Percentiles rank a stretch among this genome's conserved stretches.
Evolutionary conservation across 2,888 invertebrate species (phyloP).

Genomic region (Drosophila phalerata): DNA sequence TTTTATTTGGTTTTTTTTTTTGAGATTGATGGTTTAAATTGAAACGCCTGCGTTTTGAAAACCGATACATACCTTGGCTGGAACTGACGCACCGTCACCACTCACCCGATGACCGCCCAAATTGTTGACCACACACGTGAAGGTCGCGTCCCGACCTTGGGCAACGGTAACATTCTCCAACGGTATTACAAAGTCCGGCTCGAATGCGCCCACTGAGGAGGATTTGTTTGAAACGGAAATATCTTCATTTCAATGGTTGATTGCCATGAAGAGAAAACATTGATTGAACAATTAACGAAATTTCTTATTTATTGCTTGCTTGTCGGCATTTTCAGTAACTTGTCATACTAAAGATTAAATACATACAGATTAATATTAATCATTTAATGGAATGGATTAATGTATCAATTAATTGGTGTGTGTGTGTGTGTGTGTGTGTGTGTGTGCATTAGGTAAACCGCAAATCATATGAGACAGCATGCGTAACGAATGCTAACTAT

Average conservation of each 20-base stretch:
- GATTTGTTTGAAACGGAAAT: constrained; percentile 84
- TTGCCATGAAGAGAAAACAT: constrained; percentile 75
- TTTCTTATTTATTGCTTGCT: constrained; percentile 29
- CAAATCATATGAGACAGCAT: background rate
- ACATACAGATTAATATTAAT: background rate
- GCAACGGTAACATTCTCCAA: constrained; percentile 92
- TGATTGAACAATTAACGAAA: constrained; percentile 72
- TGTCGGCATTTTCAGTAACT: constrained; percentile 8
- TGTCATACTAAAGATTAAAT: constrained; percentile 9
- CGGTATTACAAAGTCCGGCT: constrained; percentile 91
- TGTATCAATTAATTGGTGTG: background rate
- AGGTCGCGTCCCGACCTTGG: constrained; percentile 91
- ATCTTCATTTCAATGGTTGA: constrained; percentile 79
- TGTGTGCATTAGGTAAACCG: background rate
- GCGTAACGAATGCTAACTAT: background rate
- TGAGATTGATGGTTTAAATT: constrained; percentile 20
- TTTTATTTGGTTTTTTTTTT: background rate
- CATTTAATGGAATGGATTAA: background rate
- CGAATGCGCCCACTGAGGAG: constrained; percentile 88
- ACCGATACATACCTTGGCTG: constrained; percentile 94
- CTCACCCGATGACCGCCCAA: constrained; percentile 94
- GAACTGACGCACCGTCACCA: constrained; percentile 91
- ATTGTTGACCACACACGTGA: constrained; percentile 92
- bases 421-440: no score
- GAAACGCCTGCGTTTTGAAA: constrained; percentile 77